Conservation (phyloP, 2,888 invertebrate species). For the Lycia hirtaria region DNA sequence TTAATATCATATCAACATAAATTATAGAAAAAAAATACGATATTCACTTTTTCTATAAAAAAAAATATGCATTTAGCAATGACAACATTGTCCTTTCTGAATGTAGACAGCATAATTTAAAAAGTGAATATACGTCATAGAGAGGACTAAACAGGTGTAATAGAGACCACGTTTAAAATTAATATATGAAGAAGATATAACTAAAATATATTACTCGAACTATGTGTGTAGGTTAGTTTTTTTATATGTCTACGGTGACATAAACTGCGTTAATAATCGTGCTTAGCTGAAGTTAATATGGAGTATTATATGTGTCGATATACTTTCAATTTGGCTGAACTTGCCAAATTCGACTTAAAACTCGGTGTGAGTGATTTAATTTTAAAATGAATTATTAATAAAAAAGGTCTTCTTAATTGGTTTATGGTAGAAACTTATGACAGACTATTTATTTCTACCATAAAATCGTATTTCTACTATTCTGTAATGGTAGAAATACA, state of each 20-base stretch:
- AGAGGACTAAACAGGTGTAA: slow-evolving; percentile 67
- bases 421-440: slow-evolving; percentile 10
- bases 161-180: slow-evolving; percentile 65
- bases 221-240: slow-evolving; percentile 68
- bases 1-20: slow-evolving; percentile 58
- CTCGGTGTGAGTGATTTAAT: slow-evolving; percentile 69
- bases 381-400: neutral
- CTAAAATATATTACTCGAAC: slow-evolving; percentile 54
- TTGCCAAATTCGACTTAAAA: slow-evolving; percentile 65
- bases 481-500: slow-evolving; percentile 27
- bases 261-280: slow-evolving; percentile 57
- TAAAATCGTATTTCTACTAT: slow-evolving; percentile 21
- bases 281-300: slow-evolving; percentile 69
- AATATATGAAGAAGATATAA: slow-evolving; percentile 51
- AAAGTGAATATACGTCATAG: slow-evolving; percentile 50
- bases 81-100: slow-evolving; percentile 36
- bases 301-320: slow-evolving; percentile 48
- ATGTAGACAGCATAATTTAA: slow-evolving; percentile 36
- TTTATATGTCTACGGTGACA: slow-evolving; percentile 49
- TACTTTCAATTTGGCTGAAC: slow-evolving; percentile 46
- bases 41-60: slow-evolving; percentile 46
- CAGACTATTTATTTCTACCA: neutral
- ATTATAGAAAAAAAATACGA: slow-evolving; percentile 41
- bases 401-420: neutral
- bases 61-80: slow-evolving; percentile 43